Base-by-base conservation (phyloP, 2,113 vertebrate genomes). In the Coturnix japonica region DNA sequence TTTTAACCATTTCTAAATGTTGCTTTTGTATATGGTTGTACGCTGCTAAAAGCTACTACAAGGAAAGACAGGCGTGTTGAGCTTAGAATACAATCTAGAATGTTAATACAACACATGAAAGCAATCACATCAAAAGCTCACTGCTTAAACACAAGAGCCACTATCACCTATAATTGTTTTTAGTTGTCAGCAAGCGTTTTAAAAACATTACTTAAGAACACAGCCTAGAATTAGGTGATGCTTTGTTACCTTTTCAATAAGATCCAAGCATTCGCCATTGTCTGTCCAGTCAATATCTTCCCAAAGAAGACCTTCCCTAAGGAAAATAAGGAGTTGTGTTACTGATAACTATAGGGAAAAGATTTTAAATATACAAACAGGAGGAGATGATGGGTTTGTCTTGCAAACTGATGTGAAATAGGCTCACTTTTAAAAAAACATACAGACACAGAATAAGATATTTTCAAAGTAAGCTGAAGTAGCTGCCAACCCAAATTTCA, bases 281-380 rank as follows among this genome's bases (percentile, higher is more conserved):
- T 99, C 99, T 96, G 98, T 98, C 99, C 99, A 99, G 97, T 99
- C 97, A 79, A 99, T 99, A 94, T 99, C 98, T 79, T 98, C 98
- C 99, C 99, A 99, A 31, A 98, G 96, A 35, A 99, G 95, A 19
- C 99, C 99, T 95, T 99, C 99, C 93, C 99, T 99, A 96, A 31
- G 30, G 78, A 63, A 94, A 94, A 78, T 28, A 73, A 64, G 41
- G 53, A 12, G 28, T 8, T 33, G 43, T 65, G 81, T 85, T 64
- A 70, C 54, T 88, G 17, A 80, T 46, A 60, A 46, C 2, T 28
- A 25, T 1, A 23, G 14, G 5, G 7, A 72, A 28, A 76, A 35
- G 28, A 47, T 46, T 49, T 78, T 66, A 61, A 22, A 53, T 66
- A n/a, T 2, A 59, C 31, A 79, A 91, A 66, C 1, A 59, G 31